These are phyloP conservation scores for Gortyna flavago DNA, from an alignment of 2,888 invertebrate species.

Conservation along the genomic window DNA sequence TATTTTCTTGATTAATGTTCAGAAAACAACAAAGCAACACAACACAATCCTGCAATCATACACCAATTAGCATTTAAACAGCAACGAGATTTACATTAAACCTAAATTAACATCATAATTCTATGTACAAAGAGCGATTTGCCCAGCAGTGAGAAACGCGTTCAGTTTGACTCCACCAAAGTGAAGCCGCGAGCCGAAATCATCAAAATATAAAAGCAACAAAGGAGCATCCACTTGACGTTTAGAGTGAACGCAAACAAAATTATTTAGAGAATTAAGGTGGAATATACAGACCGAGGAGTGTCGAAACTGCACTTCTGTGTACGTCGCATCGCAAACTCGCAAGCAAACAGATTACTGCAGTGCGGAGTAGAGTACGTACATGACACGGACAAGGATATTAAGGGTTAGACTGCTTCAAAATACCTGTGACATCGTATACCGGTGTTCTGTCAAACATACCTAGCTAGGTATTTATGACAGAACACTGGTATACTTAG, in stretches of 20 bases:
- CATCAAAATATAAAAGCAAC: conserved; percentile 35
- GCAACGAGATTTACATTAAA: not conserved
- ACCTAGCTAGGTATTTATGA: no score
- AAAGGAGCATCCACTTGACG: conserved; percentile 35
- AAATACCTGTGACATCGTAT: conserved; percentile 34
- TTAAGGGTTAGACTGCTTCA: conserved; percentile 37
- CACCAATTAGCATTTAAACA: not conserved
- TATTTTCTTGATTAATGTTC: not conserved
- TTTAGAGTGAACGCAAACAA: conserved; percentile 39
- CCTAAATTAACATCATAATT: conserved; percentile 3
- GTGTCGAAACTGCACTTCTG: conserved; percentile 29
- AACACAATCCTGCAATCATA: not conserved
- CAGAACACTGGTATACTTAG: no score
- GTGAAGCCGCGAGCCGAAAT: conserved; percentile 25
- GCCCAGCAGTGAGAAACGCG: conserved; percentile 1
- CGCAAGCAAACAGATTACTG: conserved; percentile 54
- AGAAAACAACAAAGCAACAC: not conserved
- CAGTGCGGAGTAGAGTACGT: conserved; percentile 29
- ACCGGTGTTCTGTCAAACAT: not conserved
- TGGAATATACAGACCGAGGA: conserved; percentile 9
- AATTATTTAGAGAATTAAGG: conserved; percentile 49
- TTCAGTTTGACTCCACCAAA: conserved; percentile 4
- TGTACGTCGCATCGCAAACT: conserved; percentile 44
- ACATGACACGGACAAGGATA: conserved; percentile 32
- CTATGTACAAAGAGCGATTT: conserved; percentile 18